These are phyloP conservation scores for Orgyia antiqua DNA, from an alignment of 2,888 invertebrate species.

Conservation along the genomic window DNA sequence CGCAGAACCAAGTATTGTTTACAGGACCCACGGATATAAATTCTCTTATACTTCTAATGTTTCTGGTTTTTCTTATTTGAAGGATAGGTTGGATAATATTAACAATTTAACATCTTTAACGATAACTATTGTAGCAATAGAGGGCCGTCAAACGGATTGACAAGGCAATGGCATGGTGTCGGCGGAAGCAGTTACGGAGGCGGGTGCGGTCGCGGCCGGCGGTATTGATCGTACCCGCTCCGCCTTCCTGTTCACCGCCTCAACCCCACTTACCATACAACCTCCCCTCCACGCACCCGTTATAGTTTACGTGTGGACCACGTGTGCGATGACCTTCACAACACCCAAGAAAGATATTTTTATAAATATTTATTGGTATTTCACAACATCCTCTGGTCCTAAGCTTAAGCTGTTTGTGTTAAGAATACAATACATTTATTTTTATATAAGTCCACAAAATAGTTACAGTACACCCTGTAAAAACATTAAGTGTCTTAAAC, in stretches of 20 bases:
- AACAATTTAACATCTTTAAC: slow-evolving; percentile 8
- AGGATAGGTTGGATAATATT: too few relatives aligned
- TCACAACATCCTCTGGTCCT: too few relatives aligned
- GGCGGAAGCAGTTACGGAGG: slow-evolving; percentile 33
- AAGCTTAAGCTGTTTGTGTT: too few relatives aligned
- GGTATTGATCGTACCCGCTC: slow-evolving; percentile 39
- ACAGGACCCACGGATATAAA: too few relatives aligned
- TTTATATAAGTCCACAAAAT: too few relatives aligned
- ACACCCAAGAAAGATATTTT: slow-evolving; percentile 27
- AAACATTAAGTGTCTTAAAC: too few relatives aligned
- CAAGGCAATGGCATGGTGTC: slow-evolving; percentile 23
- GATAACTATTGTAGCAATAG: slow-evolving; percentile 5
- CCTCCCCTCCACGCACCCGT: slow-evolving; percentile 28
- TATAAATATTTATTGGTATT: too few relatives aligned
- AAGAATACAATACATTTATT: too few relatives aligned
- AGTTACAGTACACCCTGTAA: too few relatives aligned
- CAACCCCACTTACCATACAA: slow-evolving; percentile 27
- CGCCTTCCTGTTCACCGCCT: slow-evolving; percentile 29
- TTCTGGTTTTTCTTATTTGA: too few relatives aligned
- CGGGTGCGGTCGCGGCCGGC: slow-evolving; percentile 36
- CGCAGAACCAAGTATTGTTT: too few relatives aligned
- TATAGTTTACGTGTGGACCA: slow-evolving; percentile 46
- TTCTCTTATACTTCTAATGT: too few relatives aligned
- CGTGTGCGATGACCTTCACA: slow-evolving; percentile 54
- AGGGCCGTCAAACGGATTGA: slow-evolving; percentile 19